Conservation (phyloP, 2,113 vertebrate species). For the Calyptomena viridis region DNA sequence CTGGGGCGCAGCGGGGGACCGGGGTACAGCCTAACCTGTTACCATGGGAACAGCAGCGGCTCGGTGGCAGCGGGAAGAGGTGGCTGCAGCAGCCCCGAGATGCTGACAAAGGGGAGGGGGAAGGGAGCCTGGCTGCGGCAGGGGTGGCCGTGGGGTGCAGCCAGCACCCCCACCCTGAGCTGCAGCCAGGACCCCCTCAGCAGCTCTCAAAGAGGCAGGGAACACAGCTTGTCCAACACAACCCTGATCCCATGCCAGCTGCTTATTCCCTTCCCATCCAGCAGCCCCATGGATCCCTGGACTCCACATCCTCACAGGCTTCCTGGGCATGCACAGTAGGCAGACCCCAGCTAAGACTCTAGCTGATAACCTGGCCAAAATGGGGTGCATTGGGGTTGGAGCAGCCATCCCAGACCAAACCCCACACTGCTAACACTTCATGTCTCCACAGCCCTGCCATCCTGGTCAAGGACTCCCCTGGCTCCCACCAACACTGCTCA, state of each 20-base stretch:
- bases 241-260: fast-evolving
- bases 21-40: constrained; percentile 32
- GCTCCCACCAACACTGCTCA: background rate
- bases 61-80: constrained; percentile 34
- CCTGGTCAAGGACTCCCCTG: background rate
- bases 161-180: background rate
- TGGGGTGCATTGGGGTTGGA: fast-evolving
- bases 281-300: background rate
- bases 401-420: background rate
- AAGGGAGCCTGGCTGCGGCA: constrained; percentile 28
- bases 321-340: background rate
- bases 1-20: background rate
- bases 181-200: fast-evolving
- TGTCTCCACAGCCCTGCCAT: background rate
- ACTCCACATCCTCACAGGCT: background rate
- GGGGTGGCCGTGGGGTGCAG: background rate
- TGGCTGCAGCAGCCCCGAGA: constrained; percentile 49
- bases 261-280: fast-evolving
- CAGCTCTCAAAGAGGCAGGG: background rate
- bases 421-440: fast-evolving
- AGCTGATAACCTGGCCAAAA: background rate
- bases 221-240: fast-evolving
- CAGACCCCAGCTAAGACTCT: background rate
- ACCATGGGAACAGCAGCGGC: constrained; percentile 44
- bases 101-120: constrained; percentile 53